Conservation (phyloP, 2,888 invertebrate species). For the Hipparchia sbordonii region DNA sequence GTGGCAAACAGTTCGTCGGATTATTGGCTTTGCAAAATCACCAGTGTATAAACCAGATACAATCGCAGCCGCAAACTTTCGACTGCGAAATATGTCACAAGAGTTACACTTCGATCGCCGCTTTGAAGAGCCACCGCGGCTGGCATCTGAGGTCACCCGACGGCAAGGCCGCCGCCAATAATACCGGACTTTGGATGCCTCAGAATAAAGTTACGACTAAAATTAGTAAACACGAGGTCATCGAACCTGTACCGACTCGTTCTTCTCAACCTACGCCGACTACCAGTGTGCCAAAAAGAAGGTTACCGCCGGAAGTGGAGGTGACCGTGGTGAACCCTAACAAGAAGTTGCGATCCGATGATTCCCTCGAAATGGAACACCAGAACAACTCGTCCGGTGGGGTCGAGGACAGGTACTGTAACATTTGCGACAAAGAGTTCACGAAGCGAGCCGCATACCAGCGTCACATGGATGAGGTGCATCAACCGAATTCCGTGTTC, state of each 20-base stretch:
- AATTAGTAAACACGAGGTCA: constrained; percentile 77
- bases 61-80: constrained; percentile 71
- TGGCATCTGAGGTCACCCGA: constrained; percentile 85
- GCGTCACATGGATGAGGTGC: constrained; percentile 83
- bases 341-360: constrained; percentile 75
- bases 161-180: constrained; percentile 79
- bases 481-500: constrained; percentile 79
- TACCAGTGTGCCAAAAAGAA: constrained; percentile 59
- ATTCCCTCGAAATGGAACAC: constrained; percentile 71
- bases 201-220: constrained; percentile 79
- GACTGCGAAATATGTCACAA: constrained; percentile 86
- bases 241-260: constrained; percentile 58
- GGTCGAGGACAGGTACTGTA: constrained; percentile 81
- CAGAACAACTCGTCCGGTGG: constrained; percentile 66
- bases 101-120: constrained; percentile 85
- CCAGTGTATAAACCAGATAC: constrained; percentile 73
- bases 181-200: constrained; percentile 80
- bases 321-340: constrained; percentile 79
- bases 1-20: constrained; percentile 81
- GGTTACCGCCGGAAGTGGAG: constrained; percentile 78
- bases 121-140: constrained; percentile 86
- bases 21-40: constrained; percentile 80
- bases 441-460: constrained; percentile 83
- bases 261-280: constrained; percentile 59
- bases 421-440: constrained; percentile 84